Conservation (phyloP, 2,797 vertebrate species). For the Urophycis tenuis region DNA sequence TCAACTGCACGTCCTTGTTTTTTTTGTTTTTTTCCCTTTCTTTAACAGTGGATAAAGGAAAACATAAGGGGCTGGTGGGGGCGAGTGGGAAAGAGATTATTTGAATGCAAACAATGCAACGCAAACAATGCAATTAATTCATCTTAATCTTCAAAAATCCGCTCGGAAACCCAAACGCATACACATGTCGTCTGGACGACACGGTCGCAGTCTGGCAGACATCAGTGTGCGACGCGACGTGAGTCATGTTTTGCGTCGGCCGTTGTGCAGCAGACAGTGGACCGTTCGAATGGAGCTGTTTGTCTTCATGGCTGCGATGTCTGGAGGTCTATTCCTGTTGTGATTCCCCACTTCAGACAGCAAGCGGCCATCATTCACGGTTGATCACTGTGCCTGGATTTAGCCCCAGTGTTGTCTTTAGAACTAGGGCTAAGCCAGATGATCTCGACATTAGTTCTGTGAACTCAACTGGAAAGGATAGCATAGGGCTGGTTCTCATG, state of each 20-base stretch:
- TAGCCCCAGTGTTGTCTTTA: slow-evolving; percentile 63
- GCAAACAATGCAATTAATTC: not conserved
- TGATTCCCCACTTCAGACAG: slow-evolving; percentile 51
- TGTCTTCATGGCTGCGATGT: slow-evolving; percentile 57
- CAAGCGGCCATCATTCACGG: slow-evolving; percentile 62
- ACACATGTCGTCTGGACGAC: too few species aligned
- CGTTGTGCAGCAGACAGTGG: not conserved
- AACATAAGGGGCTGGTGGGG: too few species aligned
- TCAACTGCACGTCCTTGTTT: slow-evolving; percentile 8
- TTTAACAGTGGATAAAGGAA: too few species aligned
- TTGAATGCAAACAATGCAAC: not conserved
- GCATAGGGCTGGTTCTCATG: slow-evolving; percentile 58
- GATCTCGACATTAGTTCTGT: slow-evolving; percentile 67
- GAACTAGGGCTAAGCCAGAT: slow-evolving; percentile 70
- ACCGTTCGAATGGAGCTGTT: not conserved
- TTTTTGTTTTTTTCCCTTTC: too few species aligned
- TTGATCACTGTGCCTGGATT: slow-evolving; percentile 67
- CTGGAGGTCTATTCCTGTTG: slow-evolving; percentile 47
- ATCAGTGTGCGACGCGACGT: not conserved
- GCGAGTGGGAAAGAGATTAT: not conserved
- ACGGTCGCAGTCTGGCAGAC: too few species aligned
- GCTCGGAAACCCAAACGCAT: not conserved
- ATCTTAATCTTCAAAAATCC: not conserved
- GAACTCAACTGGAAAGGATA: slow-evolving; percentile 68
- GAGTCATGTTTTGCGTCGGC: not conserved